A percentile compares a stretch with the other conserved stretches of the same genome.
phyloP scores from a whole-genome alignment of 2,797 vertebrate species.

The Cuculus canorus region DNA sequence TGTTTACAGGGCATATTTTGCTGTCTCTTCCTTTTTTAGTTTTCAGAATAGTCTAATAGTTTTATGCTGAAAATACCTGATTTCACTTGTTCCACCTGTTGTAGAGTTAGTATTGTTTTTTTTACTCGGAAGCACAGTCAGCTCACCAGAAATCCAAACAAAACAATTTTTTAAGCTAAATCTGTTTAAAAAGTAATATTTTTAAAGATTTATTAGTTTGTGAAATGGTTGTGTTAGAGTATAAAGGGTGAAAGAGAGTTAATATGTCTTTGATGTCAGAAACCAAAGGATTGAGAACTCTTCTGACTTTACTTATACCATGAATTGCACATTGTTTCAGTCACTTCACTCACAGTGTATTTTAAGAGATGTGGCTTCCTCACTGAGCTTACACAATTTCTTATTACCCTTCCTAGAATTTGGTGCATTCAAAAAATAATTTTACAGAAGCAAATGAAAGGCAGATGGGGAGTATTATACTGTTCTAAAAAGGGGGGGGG shows the following conservation, averaged over 20 bases:
- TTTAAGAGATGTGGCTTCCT: background rate
- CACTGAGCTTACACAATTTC: background rate
- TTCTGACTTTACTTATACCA: constrained; percentile 2
- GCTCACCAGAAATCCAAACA: background rate
- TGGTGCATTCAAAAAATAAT: background rate
- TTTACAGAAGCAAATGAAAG: constrained; percentile 8
- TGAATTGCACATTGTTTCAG: constrained; percentile 9
- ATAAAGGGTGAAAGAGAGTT: background rate
- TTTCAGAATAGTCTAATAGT: background rate
- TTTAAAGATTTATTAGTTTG: background rate
- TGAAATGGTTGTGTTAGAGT: background rate
- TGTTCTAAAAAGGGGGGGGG: background rate
- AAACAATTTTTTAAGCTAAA: background rate
- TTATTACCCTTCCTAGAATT: background rate
- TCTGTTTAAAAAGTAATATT: background rate
- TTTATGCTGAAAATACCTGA: background rate
- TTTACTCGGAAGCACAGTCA: background rate
- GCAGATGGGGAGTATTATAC: background rate
- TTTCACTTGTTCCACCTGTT: constrained; percentile 21
- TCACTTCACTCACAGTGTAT: background rate
- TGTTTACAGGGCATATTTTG: background rate
- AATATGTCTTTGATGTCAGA: background rate
- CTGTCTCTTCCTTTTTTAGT: background rate
- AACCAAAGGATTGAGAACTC: background rate
- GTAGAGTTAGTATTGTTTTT: background rate